Evolutionary conservation across 2,113 vertebrate genomes (phyloP).

Genomic region (Cyphomyrus discorhynchus): DNA sequence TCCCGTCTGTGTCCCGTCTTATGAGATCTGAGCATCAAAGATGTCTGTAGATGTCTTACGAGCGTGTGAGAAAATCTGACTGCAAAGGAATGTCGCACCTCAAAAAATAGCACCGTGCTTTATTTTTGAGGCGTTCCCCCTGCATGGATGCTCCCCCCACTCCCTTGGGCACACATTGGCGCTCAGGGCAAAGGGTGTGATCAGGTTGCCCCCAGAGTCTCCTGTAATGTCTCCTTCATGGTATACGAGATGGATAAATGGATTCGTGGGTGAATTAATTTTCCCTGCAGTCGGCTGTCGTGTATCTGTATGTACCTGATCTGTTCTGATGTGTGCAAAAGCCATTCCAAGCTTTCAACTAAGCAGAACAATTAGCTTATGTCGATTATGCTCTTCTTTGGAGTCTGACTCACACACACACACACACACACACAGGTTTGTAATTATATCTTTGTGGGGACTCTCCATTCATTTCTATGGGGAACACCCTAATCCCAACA

Average conservation of each 20-base stretch:
- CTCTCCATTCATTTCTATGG: no score
- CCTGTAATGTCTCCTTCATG: neutral
- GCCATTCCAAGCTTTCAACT: neutral
- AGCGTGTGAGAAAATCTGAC: slow-evolving; percentile 65
- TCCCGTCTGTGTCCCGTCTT: slow-evolving; percentile 42
- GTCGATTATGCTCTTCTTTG: neutral
- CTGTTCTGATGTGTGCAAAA: neutral
- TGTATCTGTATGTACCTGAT: neutral
- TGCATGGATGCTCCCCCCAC: neutral
- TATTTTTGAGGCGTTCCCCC: slow-evolving; percentile 45
- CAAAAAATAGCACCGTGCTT: slow-evolving; percentile 50
- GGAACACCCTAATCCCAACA: no score
- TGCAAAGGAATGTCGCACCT: slow-evolving; percentile 66
- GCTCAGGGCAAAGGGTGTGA: neutral
- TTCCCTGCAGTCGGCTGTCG: neutral
- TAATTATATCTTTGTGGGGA: no score
- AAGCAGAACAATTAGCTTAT: neutral
- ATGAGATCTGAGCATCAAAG: slow-evolving; percentile 63
- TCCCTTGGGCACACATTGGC: neutral
- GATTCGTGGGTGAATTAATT: neutral
- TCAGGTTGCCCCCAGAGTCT: neutral
- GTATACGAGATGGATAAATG: neutral
- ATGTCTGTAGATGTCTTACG: slow-evolving; percentile 68
- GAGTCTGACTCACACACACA: neutral
- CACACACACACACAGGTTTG: neutral